phyloP scores from a whole-genome alignment of 2,888 invertebrate species.

The Cepaea hortensis region DNA sequence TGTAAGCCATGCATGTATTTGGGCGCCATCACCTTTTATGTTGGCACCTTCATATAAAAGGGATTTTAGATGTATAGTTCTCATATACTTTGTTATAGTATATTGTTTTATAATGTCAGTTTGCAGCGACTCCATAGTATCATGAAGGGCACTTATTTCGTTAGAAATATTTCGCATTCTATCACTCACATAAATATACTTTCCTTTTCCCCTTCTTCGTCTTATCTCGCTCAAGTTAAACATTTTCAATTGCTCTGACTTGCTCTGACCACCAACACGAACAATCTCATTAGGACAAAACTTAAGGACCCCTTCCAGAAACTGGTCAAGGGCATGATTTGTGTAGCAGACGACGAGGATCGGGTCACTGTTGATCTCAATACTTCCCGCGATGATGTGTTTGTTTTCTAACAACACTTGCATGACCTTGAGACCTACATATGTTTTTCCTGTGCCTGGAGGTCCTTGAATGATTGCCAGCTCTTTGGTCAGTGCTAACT shows the following conservation, averaged over 20 bases:
- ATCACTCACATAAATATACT: conserved; percentile 21
- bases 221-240: conserved; percentile 37
- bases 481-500: conserved; percentile 69
- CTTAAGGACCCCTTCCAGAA: too few relatives aligned
- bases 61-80: conserved; percentile 45
- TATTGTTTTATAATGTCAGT: conserved; percentile 51
- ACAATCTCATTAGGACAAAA: too few relatives aligned
- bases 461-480: conserved; percentile 77
- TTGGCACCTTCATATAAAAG: conserved; percentile 25
- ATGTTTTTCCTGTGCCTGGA: too few relatives aligned
- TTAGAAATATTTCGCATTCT: conserved; percentile 28
- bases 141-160: conserved; percentile 52
- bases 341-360: conserved; percentile 22
- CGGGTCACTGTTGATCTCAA: background rate
- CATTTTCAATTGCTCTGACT: conserved; percentile 52
- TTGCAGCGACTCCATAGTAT: conserved; percentile 52
- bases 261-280: too few relatives aligned
- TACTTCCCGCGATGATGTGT: conserved; percentile 65
- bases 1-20: conserved; percentile 17
- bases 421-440: conserved; percentile 80
- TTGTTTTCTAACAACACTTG: conserved; percentile 81
- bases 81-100: conserved; percentile 41
- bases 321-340: too few relatives aligned
- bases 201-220: background rate
- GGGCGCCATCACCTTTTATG: background rate